Evolutionary conservation across 2,888 invertebrate species (phyloP), one percentile per base, ranked within the genome.

Genomic region (Diplazon laetatorius): DNA sequence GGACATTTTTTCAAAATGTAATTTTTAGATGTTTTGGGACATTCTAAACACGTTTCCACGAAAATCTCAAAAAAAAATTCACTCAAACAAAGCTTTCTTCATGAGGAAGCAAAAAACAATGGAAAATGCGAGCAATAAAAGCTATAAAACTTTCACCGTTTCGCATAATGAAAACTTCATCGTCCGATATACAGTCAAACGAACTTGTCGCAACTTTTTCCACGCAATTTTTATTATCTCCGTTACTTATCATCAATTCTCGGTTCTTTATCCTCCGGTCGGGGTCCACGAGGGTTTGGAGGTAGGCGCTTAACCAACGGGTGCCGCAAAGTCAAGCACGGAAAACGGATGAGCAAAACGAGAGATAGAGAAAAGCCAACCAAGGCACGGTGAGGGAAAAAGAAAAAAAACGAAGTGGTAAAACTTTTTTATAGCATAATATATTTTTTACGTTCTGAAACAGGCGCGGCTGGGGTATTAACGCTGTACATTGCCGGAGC

Each of bases 381-480:
- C 63, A n/a, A n/a, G n/a, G n/a, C n/a, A n/a, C n/a, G n/a, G n/a
- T n/a, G n/a, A n/a, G 52, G 42, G 22, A 42, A 48, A 65, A 65
- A 69, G 73, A 73, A 65, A 59, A 52, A 78, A 69, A 65, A 52
- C 57, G 50, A 59, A 73, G 72, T 30, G 46, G 48, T 55, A 63
- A 37, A 73, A 69, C 37, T 78, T 78, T 73, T 73, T 69, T 6
- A 69, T 69, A 39, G 78, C 46, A 50, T 78, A 65, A 57, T 69
- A 73, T 63, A 42, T 48, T 50, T 48, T 59, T 78, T 73, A 69
- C 63, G 46, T 69, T 70, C 57, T 16, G 62, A 73, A 69, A 71
- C 69, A 76, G 76, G 18, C 71, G 66, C 76, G 52, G 39, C 30
- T 60, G 60, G 66, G 66, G 76, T 76, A 72, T 72, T 68, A 76